A percentile compares a stretch with the other conserved stretches of the same genome.
These are phyloP conservation scores for Halesus radiatus DNA, from an alignment of 1,140 invertebrate species.

Conservation along the genomic window DNA sequence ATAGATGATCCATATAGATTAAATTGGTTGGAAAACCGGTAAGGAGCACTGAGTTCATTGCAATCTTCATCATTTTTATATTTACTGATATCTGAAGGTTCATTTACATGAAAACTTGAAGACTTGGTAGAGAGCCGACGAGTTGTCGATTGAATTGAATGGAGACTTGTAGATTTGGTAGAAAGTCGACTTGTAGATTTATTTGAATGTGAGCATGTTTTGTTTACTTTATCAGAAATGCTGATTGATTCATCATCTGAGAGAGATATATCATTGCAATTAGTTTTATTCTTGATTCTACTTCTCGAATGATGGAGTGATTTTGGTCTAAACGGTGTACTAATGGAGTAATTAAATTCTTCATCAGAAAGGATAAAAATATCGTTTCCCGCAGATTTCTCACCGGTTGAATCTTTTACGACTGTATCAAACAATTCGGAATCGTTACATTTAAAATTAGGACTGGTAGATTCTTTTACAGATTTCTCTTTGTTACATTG, in stretches of 20 bases:
- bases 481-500: no score
- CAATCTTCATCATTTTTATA: neutral
- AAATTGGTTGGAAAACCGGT: conserved; percentile 50
- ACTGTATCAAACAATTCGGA: neutral
- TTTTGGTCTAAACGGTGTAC: conserved; percentile 51
- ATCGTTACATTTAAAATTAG: neutral
- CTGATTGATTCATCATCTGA: conserved; percentile 6
- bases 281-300: neutral
- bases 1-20: conserved; percentile 59
- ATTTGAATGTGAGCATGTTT: neutral
- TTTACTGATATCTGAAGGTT: no score
- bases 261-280: conserved; percentile 25
- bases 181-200: no score
- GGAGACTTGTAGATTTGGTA: no score
- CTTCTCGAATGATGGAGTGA: neutral
- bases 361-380: conserved; percentile 63
- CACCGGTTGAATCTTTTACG: conserved; percentile 10
- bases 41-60: neutral
- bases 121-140: no score
- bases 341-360: conserved; percentile 64
- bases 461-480: neutral
- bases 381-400: conserved; percentile 45
- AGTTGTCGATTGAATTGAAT: no score
- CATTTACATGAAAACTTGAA: no score
- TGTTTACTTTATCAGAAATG: neutral